Evolutionary conservation across 2,888 invertebrate species (phyloP).

Genomic region (Poecilobothrus nobilitatus): DNA sequence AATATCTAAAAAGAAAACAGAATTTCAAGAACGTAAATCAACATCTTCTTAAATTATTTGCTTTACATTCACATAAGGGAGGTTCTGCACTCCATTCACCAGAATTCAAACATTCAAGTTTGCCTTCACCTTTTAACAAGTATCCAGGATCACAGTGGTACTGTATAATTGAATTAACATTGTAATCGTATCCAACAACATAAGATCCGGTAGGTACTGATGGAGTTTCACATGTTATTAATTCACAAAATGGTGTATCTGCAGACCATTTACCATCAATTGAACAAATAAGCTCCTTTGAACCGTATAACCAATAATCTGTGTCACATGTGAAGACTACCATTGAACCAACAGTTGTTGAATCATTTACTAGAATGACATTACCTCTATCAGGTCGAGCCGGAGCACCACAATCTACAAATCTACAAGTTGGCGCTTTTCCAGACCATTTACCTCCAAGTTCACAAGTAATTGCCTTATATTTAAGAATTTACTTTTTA

Average conservation of each 20-base stretch:
- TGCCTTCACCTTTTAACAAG: constrained; percentile 62
- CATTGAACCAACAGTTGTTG: constrained; percentile 71
- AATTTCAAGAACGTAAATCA: not conserved
- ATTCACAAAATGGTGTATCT: constrained; percentile 75
- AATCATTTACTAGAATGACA: constrained; percentile 62
- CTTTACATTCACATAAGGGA: constrained; percentile 72
- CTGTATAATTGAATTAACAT: constrained; percentile 77
- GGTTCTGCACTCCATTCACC: constrained; percentile 79
- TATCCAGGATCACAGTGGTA: constrained; percentile 84
- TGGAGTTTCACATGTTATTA: constrained; percentile 79
- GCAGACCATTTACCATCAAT: constrained; percentile 82
- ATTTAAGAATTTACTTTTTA: not conserved
- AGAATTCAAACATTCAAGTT: constrained; percentile 60
- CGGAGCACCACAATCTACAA: constrained; percentile 77
- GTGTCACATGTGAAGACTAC: constrained; percentile 71
- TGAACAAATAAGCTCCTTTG: constrained; percentile 61
- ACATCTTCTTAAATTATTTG: not conserved
- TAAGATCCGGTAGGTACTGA: constrained; percentile 77
- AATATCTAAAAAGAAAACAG: constrained; percentile 52
- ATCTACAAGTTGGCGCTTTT: constrained; percentile 72
- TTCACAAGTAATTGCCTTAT: constrained; percentile 67
- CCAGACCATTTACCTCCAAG: constrained; percentile 79
- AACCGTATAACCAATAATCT: constrained; percentile 75
- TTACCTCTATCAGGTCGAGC: constrained; percentile 70
- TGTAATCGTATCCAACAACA: constrained; percentile 82